phyloP scores from a whole-genome alignment of 2,888 invertebrate species.

The Tridacna crocea region DNA sequence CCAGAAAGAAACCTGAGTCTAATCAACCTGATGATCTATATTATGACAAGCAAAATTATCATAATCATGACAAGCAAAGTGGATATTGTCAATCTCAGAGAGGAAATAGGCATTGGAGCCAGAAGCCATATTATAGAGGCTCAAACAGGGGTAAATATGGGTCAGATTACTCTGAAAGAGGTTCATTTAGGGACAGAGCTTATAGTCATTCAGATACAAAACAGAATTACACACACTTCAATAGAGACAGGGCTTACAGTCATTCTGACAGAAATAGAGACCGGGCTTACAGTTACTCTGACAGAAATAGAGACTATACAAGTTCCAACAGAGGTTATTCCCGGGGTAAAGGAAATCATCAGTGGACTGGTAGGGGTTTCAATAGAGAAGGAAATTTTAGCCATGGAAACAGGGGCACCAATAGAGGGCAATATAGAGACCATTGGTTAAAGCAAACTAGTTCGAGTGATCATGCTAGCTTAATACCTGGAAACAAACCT shows the following conservation, averaged over 20 bases:
- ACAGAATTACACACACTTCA: too few species aligned
- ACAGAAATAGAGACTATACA: not conserved
- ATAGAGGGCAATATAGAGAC: conserved; percentile 29
- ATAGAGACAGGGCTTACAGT: conserved; percentile 28
- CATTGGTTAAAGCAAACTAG: not conserved
- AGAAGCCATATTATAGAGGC: not conserved
- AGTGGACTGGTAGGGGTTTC: not conserved
- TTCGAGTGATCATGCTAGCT: too few species aligned
- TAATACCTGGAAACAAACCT: too few species aligned
- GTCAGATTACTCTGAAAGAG: conserved; percentile 12
- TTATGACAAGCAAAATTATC: conserved; percentile 26
- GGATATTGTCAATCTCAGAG: not conserved
- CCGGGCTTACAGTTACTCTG: conserved; percentile 22
- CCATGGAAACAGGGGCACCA: not conserved
- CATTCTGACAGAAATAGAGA: conserved; percentile 15
- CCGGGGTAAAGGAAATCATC: conserved; percentile 24
- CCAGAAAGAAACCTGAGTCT: conserved; percentile 34
- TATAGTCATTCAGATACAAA: not conserved
- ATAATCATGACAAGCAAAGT: not conserved
- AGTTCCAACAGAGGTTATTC: not conserved
- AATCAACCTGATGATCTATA: conserved; percentile 8
- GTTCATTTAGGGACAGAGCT: conserved; percentile 23
- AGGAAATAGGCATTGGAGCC: conserved; percentile 12
- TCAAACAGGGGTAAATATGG: conserved; percentile 5
- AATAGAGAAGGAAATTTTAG: conserved; percentile 25